Evolutionary conservation across 1,140 invertebrate species (phyloP).

Genomic region (Stenopsyche tienmushanensis): DNA sequence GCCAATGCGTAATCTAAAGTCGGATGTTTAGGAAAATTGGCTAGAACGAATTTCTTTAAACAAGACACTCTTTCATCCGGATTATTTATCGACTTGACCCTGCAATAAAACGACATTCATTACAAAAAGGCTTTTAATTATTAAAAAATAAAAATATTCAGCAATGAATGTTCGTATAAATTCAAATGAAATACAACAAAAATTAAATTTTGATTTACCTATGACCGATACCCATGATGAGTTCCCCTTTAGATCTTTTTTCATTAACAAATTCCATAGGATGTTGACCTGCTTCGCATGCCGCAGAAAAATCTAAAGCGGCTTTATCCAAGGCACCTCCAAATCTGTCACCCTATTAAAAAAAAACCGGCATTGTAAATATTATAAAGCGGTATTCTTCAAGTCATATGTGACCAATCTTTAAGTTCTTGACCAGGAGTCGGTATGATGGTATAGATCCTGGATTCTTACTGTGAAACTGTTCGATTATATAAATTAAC

Average conservation of each 20-base stretch:
- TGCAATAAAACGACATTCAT: constrained; percentile 53
- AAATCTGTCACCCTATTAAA: constrained; percentile 89
- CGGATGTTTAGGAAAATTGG: constrained; percentile 91
- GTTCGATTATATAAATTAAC: too few relatives aligned
- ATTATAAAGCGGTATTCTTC: too few relatives aligned
- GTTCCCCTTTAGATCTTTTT: constrained; percentile 94
- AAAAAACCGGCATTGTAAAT: too few relatives aligned
- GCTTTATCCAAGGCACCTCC: constrained; percentile 97
- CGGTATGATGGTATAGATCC: too few relatives aligned
- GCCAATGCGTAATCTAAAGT: constrained; percentile 93
- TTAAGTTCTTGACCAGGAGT: too few relatives aligned
- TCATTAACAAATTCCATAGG: constrained; percentile 99
- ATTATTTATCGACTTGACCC: constrained; percentile 99
- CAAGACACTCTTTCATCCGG: constrained; percentile 97
- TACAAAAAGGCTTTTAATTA: neutral
- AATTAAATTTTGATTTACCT: constrained; percentile 43
- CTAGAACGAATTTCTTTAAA: constrained; percentile 93
- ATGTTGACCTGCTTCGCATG: constrained; percentile 89
- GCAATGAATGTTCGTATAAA: neutral
- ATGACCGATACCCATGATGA: constrained; percentile 99
- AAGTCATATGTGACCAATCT: too few relatives aligned
- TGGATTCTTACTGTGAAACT: too few relatives aligned
- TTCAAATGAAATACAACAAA: neutral
- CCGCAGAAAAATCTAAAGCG: constrained; percentile 94
- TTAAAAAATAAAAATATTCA: constrained; percentile 8